These are phyloP conservation scores for Drosophila micromelanica DNA, from an alignment of 1,140 invertebrate species.

Conservation along the genomic window DNA sequence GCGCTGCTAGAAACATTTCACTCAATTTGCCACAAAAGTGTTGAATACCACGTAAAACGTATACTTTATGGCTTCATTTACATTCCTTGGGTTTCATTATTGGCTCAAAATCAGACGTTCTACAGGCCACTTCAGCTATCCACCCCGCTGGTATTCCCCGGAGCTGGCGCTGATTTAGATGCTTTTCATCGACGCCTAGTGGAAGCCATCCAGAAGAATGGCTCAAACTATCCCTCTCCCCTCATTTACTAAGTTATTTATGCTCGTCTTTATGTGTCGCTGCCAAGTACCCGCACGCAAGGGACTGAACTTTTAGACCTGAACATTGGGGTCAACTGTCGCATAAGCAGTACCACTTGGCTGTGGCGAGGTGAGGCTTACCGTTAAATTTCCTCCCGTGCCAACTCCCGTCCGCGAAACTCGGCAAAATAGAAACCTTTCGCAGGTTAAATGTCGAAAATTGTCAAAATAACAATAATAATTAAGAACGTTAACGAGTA, in stretches of 20 bases:
- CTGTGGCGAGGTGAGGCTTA: constrained; percentile 3
- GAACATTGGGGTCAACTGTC: constrained; percentile 55
- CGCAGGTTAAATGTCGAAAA: no score
- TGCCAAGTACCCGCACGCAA: no score
- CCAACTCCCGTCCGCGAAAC: no score
- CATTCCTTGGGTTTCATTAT: constrained; percentile 64
- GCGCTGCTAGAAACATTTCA: constrained; percentile 42
- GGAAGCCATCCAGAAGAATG: constrained; percentile 10
- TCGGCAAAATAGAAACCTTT: no score
- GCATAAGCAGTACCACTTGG: constrained; percentile 24
- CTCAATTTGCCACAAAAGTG: constrained; percentile 54
- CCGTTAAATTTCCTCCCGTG: constrained; percentile 15
- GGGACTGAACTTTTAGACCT: constrained; percentile 1
- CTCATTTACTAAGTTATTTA: constrained; percentile 33
- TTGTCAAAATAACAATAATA: no score
- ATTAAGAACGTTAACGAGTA: no score
- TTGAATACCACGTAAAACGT: constrained; percentile 60
- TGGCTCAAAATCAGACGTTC: background rate
- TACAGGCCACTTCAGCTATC: no score
- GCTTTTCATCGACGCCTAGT: background rate
- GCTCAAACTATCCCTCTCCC: background rate
- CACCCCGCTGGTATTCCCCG: no score
- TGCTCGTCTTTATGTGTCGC: constrained; percentile 40
- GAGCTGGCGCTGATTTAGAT: constrained; percentile 32
- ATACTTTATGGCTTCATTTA: constrained; percentile 79